Evolutionary conservation across 2,113 vertebrate genomes (phyloP).

Genomic region (Gopherus flavomarginatus): DNA sequence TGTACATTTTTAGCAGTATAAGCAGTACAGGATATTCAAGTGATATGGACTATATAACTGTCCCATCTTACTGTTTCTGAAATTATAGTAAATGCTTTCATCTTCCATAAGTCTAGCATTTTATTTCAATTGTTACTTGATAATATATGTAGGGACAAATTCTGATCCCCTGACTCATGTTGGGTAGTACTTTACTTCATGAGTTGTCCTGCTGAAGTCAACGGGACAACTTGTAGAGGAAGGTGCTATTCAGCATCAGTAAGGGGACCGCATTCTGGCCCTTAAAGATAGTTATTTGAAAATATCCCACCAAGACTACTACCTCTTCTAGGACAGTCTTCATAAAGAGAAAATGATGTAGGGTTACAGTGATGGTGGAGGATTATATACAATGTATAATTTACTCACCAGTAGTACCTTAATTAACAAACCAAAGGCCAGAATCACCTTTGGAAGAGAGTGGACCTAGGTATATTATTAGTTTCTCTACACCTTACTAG

Average conservation of each 20-base stretch:
- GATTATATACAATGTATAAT: not conserved
- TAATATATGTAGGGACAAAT: not conserved
- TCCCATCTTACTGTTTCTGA: not conserved
- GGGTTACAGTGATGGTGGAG: not conserved
- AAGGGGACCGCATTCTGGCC: not conserved
- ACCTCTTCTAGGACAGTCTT: not conserved
- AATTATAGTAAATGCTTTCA: not conserved
- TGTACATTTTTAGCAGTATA: not conserved
- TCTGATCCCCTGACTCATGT: accelerated
- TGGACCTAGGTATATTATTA: not conserved
- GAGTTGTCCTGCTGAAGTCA: not conserved
- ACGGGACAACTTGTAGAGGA: not conserved
- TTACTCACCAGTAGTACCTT: not conserved
- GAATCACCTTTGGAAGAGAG: not conserved
- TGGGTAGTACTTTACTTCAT: not conserved
- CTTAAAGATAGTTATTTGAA: not conserved
- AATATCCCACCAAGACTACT: not conserved
- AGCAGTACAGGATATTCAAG: not conserved
- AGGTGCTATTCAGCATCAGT: not conserved
- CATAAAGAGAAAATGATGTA: not conserved
- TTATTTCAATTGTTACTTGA: not conserved
- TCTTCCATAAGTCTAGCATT: not conserved
- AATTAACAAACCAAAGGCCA: not conserved
- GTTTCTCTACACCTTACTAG: not conserved
- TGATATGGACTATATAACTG: not conserved